phyloP scores from a whole-genome alignment of 2,797 vertebrate species.

The Lagorchestes hirsutus region DNA sequence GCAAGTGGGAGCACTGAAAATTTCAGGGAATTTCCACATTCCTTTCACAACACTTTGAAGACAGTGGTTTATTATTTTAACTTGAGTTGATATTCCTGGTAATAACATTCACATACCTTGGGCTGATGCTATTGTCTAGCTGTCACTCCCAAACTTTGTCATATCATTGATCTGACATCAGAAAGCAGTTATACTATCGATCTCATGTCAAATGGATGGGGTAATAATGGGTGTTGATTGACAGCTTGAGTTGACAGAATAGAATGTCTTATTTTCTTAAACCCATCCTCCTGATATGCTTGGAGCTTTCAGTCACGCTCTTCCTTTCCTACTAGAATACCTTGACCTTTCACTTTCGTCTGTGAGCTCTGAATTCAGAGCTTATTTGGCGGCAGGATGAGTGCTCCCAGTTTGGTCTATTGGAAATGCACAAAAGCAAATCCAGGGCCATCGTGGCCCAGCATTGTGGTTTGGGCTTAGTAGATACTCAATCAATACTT shows the following conservation, averaged over 20 bases:
- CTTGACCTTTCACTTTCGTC: slow-evolving; percentile 71
- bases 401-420: slow-evolving; percentile 55
- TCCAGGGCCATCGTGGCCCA: slow-evolving; percentile 59
- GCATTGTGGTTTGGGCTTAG: slow-evolving; percentile 30
- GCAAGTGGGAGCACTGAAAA: slow-evolving; percentile 58
- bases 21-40: slow-evolving; percentile 67
- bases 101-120: slow-evolving; percentile 71
- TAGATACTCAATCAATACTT: slow-evolving; percentile 61
- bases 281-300: slow-evolving; percentile 64
- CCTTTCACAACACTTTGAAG: slow-evolving; percentile 69
- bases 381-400: slow-evolving; percentile 51
- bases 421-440: slow-evolving; percentile 54
- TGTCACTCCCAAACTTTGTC: slow-evolving; percentile 79
- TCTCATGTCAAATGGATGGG: slow-evolving; percentile 73
- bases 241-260: slow-evolving; percentile 76
- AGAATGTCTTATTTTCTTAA: slow-evolving; percentile 72
- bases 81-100: slow-evolving; percentile 74
- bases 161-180: slow-evolving; percentile 79
- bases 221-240: slow-evolving; percentile 75
- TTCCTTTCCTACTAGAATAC: slow-evolving; percentile 66
- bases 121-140: slow-evolving; percentile 73
- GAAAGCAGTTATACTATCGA: slow-evolving; percentile 79
- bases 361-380: slow-evolving; percentile 69
- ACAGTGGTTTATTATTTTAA: slow-evolving; percentile 74
- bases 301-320: slow-evolving; percentile 53